Evolutionary conservation across 2,888 invertebrate genomes (phyloP).

Genomic region (Tiliacea aurago): DNA sequence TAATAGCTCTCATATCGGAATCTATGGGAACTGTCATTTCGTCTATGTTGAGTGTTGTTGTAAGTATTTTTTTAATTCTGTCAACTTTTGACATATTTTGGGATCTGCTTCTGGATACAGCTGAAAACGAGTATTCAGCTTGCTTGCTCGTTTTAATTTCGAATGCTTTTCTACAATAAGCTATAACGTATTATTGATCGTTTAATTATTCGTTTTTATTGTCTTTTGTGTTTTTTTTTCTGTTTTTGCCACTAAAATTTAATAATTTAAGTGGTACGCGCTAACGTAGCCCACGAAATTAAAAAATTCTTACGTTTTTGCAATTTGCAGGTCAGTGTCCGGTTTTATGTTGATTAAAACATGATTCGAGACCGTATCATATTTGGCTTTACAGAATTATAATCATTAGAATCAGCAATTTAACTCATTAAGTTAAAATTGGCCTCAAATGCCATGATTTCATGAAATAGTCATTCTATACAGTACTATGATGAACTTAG

Average conservation of each 20-base stretch:
- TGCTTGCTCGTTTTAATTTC: not conserved
- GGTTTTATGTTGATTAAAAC: too few species aligned
- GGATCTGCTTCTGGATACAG: not conserved
- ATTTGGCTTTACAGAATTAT: too few species aligned
- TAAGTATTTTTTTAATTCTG: constrained; percentile 84
- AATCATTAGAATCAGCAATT: too few species aligned
- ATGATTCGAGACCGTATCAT: too few species aligned
- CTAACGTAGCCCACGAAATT: too few species aligned
- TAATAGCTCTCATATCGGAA: constrained; percentile 94
- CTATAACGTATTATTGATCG: not conserved
- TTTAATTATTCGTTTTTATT: not conserved
- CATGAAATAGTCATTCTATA: too few species aligned
- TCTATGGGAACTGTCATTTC: constrained; percentile 94
- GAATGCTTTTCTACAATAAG: not conserved
- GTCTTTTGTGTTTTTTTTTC: not conserved
- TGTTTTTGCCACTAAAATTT: not conserved
- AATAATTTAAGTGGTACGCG: not conserved
- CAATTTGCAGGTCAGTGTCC: too few species aligned
- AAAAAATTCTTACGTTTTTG: too few species aligned
- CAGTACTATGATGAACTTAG: too few species aligned
- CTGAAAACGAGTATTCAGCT: not conserved
- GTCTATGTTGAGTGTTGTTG: constrained; percentile 94
- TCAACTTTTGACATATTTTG: not conserved
- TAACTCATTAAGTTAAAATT: too few species aligned
- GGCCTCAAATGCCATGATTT: too few species aligned